Percentiles rank a stretch among this genome's conserved stretches.
Evolutionary conservation across 2,888 invertebrate species (phyloP).

Genomic region (Tanypteryx hageni): DNA sequence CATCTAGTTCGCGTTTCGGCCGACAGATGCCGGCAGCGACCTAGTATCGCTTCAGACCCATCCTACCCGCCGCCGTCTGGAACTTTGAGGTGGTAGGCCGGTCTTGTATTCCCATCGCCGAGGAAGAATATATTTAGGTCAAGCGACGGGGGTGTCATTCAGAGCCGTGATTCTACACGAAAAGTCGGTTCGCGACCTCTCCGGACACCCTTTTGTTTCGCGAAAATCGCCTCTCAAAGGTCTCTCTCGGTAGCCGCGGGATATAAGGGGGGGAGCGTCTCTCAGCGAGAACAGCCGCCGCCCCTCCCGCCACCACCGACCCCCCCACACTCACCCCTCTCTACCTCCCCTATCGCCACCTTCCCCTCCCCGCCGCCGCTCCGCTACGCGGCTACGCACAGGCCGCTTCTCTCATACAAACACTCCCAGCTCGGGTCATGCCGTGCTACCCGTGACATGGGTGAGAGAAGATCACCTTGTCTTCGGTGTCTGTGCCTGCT

Average conservation of each 20-base stretch:
- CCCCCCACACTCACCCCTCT: no score
- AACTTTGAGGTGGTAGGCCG: neutral
- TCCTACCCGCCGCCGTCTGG: neutral
- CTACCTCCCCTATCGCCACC: no score
- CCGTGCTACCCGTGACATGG: conserved; percentile 46
- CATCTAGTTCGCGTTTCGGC: neutral
- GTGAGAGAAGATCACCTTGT: conserved; percentile 9
- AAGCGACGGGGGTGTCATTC: conserved; percentile 50
- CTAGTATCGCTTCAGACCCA: neutral
- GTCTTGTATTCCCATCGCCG: neutral
- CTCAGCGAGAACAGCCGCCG: conserved; percentile 20
- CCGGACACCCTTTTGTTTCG: conserved; percentile 27
- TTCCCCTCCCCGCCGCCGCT: neutral
- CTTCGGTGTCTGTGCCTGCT: conserved; percentile 30
- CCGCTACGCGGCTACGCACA: neutral
- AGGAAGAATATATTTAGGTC: conserved; percentile 46
- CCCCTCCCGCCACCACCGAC: neutral
- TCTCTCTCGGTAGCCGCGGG: neutral
- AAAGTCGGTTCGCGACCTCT: neutral
- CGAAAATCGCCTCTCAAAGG: neutral
- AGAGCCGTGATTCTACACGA: conserved; percentile 47
- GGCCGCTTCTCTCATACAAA: neutral
- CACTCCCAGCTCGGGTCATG: conserved; percentile 30
- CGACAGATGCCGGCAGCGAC: conserved; percentile 23
- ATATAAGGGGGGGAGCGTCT: conserved; percentile 17